Evolutionary conservation across 1,140 invertebrate genomes (phyloP).

Genomic region (Papilio glaucus): DNA sequence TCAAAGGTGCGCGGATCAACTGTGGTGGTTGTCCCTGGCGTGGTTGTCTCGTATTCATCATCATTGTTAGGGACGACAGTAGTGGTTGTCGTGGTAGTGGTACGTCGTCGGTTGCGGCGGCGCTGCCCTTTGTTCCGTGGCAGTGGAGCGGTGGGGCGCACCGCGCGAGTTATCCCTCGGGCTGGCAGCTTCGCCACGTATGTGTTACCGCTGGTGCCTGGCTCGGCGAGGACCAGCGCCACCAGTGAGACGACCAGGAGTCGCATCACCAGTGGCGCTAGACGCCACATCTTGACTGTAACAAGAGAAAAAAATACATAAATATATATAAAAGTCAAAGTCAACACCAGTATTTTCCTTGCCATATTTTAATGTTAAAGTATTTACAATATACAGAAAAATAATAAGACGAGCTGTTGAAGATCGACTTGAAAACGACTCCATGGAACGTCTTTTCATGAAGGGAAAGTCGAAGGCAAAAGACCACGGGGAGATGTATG

Average conservation of each 20-base stretch:
- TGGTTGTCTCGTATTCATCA: constrained; percentile 58
- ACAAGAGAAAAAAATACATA: constrained; percentile 40
- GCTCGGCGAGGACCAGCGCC: constrained; percentile 67
- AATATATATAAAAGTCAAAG: background rate
- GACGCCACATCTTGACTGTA: constrained; percentile 64
- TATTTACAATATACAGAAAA: no score
- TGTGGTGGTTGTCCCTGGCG: constrained; percentile 62
- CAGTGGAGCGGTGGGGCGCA: constrained; percentile 39
- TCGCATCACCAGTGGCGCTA: constrained; percentile 75
- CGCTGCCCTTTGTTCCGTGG: constrained; percentile 48
- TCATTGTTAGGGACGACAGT: constrained; percentile 61
- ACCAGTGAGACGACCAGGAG: constrained; percentile 72
- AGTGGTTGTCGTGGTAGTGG: constrained; percentile 61
- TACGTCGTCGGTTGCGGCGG: constrained; percentile 59
- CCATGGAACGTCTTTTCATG: no score
- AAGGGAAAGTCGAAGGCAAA: no score
- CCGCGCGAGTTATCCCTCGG: constrained; percentile 28
- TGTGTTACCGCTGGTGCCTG: constrained; percentile 49
- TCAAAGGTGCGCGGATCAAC: constrained; percentile 68
- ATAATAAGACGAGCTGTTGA: no score
- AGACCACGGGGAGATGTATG: no score
- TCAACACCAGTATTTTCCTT: no score
- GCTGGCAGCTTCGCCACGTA: constrained; percentile 34
- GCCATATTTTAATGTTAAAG: no score
- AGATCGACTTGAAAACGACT: no score